A percentile compares a stretch with the other conserved stretches of the same genome.
Evolutionary conservation across 2,888 invertebrate species (phyloP).

Genomic region (Drosophila silvestris): DNA sequence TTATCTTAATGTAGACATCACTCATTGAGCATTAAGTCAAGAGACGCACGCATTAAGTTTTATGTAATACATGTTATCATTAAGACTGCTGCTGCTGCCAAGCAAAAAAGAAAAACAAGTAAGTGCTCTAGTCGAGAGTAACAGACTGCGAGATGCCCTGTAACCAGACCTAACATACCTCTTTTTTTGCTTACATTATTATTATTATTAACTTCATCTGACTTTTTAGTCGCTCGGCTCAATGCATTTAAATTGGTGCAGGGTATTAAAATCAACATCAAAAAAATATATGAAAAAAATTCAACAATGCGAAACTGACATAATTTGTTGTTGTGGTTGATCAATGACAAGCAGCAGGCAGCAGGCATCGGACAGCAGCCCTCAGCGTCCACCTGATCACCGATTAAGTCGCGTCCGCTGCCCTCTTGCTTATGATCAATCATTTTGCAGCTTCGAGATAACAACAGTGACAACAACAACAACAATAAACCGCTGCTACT

Average conservation of each 20-base stretch:
- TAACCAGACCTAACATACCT: not conserved
- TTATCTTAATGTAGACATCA: slow-evolving; percentile 76
- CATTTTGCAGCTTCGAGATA: slow-evolving; percentile 68
- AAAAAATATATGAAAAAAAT: slow-evolving; percentile 4
- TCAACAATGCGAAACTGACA: slow-evolving; percentile 30
- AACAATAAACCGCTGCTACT: slow-evolving; percentile 54
- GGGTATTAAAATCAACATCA: slow-evolving; percentile 7
- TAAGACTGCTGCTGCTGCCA: slow-evolving; percentile 22
- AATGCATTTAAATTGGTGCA: not conserved
- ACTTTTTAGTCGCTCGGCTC: not conserved
- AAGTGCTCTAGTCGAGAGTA: not conserved
- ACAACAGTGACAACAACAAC: slow-evolving; percentile 66
- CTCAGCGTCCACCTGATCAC: slow-evolving; percentile 48
- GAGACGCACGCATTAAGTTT: slow-evolving; percentile 57
- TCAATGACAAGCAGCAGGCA: slow-evolving; percentile 61
- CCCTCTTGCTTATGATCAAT: slow-evolving; percentile 73
- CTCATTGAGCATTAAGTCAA: slow-evolving; percentile 40
- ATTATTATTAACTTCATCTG: not conserved
- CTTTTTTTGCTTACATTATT: not conserved
- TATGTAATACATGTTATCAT: slow-evolving; percentile 72
- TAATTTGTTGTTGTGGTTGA: slow-evolving; percentile 45
- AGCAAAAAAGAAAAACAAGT: not conserved
- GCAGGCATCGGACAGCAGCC: slow-evolving; percentile 26
- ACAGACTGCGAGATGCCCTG: not conserved
- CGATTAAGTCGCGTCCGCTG: slow-evolving; percentile 49